Percentiles rank a stretch among this genome's conserved stretches.
Conservation (phyloP, 2,797 vertebrate species). For the Sciaenops ocellatus region DNA sequence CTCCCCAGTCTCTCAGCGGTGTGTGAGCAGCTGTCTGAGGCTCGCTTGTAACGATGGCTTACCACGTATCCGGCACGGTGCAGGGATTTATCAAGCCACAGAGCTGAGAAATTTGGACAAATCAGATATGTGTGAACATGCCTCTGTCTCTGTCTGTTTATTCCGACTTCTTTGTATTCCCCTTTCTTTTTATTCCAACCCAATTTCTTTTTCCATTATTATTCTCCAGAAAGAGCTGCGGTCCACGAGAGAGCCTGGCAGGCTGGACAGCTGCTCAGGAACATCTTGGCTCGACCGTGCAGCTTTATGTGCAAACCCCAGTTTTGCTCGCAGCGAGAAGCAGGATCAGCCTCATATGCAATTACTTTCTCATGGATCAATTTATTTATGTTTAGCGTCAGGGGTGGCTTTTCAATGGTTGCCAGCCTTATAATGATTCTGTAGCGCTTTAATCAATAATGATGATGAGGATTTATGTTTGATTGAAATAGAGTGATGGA, state of each 20-base stretch:
- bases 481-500: constrained; percentile 51
- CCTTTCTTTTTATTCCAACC: constrained; percentile 48
- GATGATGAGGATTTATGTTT: constrained; percentile 62
- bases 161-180: constrained; percentile 38
- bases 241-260: constrained; percentile 46
- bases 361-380: constrained; percentile 62
- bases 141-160: constrained; percentile 52
- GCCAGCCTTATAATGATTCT: constrained; percentile 56
- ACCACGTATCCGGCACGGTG: constrained; percentile 50
- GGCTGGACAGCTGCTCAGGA: constrained; percentile 58
- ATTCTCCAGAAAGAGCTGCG: constrained; percentile 44
- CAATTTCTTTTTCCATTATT: constrained; percentile 61
- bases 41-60: constrained; percentile 58
- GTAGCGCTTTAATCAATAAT: constrained; percentile 61
- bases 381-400: constrained; percentile 59
- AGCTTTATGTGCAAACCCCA: constrained; percentile 33
- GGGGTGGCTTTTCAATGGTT: constrained; percentile 41
- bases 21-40: constrained; percentile 69
- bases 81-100: constrained; percentile 73
- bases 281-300: constrained; percentile 45
- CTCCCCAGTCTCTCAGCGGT: constrained; percentile 50
- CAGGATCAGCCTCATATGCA: constrained; percentile 48
- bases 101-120: constrained; percentile 71
- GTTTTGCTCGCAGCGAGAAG: constrained; percentile 42
- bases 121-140: constrained; percentile 74